These are phyloP conservation scores for Drosophila paranaensis DNA, from an alignment of 2,888 invertebrate species.

Conservation along the genomic window DNA sequence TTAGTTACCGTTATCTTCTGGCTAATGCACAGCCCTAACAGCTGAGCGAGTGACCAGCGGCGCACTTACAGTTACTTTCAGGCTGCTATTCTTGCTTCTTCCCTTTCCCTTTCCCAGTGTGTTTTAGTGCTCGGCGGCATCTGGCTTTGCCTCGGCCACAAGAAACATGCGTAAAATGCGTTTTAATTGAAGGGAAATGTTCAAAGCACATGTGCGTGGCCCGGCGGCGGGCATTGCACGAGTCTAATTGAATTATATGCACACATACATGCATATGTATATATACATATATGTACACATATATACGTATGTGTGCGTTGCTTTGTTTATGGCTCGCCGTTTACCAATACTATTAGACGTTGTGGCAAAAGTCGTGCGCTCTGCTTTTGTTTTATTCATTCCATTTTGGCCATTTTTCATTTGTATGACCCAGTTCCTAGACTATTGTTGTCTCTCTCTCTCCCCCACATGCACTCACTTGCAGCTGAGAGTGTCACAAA, in stretches of 20 bases:
- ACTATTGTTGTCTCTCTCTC: slow-evolving; percentile 33
- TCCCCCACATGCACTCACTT: slow-evolving; percentile 32
- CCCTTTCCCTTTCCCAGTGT: slow-evolving; percentile 20
- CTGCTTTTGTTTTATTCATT: slow-evolving; percentile 38
- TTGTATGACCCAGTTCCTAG: slow-evolving; percentile 64
- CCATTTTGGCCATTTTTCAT: slow-evolving; percentile 50
- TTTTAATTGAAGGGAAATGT: slow-evolving; percentile 77
- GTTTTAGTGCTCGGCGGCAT: slow-evolving; percentile 52
- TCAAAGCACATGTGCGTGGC: slow-evolving; percentile 60
- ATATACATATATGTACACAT: slow-evolving; percentile 23
- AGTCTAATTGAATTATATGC: slow-evolving; percentile 70
- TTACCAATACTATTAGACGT: slow-evolving; percentile 59
- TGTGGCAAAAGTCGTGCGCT: slow-evolving; percentile 41
- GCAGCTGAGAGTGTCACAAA: slow-evolving; percentile 50
- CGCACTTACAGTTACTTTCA: slow-evolving; percentile 3
- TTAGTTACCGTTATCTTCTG: neutral
- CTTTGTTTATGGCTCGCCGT: slow-evolving; percentile 32
- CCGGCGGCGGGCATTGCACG: neutral
- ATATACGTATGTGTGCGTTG: neutral
- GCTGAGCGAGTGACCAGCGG: slow-evolving; percentile 4
- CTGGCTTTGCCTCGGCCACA: slow-evolving; percentile 52
- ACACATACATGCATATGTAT: slow-evolving; percentile 13
- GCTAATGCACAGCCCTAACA: slow-evolving; percentile 40
- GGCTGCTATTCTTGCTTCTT: slow-evolving; percentile 2
- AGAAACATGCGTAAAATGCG: slow-evolving; percentile 66